Percentiles rank a stretch among this genome's conserved stretches.
Evolutionary conservation across 2,888 invertebrate genomes (phyloP).

Genomic region (Gerris lacustris): DNA sequence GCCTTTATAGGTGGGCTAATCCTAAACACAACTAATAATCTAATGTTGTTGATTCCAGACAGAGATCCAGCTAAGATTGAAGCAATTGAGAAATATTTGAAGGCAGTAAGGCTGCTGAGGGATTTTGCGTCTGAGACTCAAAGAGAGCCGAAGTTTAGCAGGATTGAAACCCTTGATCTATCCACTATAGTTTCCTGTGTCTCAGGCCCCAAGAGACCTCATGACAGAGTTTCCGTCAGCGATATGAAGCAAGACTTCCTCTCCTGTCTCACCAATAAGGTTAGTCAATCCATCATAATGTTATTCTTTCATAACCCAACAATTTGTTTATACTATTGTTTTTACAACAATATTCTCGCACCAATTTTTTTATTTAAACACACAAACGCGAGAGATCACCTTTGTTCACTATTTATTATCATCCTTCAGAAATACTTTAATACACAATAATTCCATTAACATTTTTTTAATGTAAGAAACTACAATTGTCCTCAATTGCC

Average conservation of each 20-base stretch:
- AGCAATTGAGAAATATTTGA: conserved; percentile 69
- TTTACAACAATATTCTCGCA: too few relatives aligned
- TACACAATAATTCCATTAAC: too few relatives aligned
- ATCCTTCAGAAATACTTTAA: too few relatives aligned
- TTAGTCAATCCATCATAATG: conserved; percentile 37
- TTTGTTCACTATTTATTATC: too few relatives aligned
- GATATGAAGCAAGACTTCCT: conserved; percentile 84
- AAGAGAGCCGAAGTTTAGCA: conserved; percentile 61
- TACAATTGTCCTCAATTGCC: too few relatives aligned
- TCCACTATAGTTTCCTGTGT: conserved; percentile 82
- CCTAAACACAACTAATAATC: too few relatives aligned
- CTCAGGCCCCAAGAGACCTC: conserved; percentile 93
- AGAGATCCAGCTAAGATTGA: conserved; percentile 63
- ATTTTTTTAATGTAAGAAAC: too few relatives aligned
- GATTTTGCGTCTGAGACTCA: conserved; percentile 60
- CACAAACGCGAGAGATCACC: too few relatives aligned
- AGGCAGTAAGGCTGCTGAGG: conserved; percentile 67
- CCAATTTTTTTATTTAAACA: too few relatives aligned
- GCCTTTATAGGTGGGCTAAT: too few relatives aligned
- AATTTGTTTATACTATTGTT: too few relatives aligned
- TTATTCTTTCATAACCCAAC: too few relatives aligned
- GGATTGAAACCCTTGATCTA: conserved; percentile 75
- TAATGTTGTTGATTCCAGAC: conserved; percentile 44
- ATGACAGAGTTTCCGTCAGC: conserved; percentile 81
- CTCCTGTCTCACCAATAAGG: conserved; percentile 74